phyloP scores from a whole-genome alignment of 2,797 vertebrate genomes.

The Pangasius sanitwongsei region DNA sequence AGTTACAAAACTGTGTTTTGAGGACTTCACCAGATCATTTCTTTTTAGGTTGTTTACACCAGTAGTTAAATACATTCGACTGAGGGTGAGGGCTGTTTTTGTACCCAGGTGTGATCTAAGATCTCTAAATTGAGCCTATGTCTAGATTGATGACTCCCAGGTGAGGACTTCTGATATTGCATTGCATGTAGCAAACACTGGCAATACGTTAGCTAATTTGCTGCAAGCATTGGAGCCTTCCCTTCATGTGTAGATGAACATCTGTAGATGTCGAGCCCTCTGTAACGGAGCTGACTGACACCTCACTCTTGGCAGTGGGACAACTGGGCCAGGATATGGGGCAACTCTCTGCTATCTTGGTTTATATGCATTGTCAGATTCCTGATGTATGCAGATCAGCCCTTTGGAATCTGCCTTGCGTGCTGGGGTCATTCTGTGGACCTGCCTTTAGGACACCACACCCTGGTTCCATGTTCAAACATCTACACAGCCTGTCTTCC shows the following conservation, averaged over 20 bases:
- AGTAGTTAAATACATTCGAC: too few species aligned
- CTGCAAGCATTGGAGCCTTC: not conserved
- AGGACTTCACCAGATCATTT: not conserved
- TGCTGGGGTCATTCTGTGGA: not conserved
- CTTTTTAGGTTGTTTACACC: not conserved
- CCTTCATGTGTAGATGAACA: not conserved
- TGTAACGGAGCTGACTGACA: not conserved
- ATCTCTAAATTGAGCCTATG: not conserved
- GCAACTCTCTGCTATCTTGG: not conserved
- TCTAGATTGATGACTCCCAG: not conserved
- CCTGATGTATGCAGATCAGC: not conserved
- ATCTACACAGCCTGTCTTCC: not conserved
- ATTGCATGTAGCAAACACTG: not conserved
- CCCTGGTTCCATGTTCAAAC: not conserved
- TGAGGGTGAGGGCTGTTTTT: not conserved
- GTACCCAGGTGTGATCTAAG: not conserved
- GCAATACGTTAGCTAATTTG: not conserved
- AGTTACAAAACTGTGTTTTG: constrained; percentile 61
- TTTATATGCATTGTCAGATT: not conserved
- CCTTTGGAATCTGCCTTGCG: not conserved
- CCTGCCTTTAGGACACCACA: not conserved
- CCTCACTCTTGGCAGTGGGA: not conserved
- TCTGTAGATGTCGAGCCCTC: not conserved
- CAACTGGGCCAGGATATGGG: not conserved
- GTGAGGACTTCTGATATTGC: not conserved